Evolutionary conservation across 2,113 vertebrate species (phyloP).

Genomic region (Saimiri boliviensis): DNA sequence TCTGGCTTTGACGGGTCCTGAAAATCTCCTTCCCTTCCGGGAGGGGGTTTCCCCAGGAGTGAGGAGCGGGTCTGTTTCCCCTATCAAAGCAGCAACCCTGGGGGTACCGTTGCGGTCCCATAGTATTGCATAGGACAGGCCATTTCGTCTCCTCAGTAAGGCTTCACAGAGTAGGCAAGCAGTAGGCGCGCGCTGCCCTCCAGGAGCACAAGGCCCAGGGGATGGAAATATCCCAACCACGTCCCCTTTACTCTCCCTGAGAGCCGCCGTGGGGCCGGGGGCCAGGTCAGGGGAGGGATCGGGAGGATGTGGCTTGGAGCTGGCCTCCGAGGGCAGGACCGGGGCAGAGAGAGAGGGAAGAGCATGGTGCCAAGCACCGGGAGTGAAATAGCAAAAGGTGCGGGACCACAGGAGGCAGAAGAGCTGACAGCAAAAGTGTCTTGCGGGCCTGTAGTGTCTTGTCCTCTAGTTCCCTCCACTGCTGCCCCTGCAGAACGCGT

Average conservation of each 20-base stretch:
- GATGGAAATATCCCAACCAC: background rate
- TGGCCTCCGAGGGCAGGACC: background rate
- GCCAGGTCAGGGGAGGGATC: background rate
- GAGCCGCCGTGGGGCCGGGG: background rate
- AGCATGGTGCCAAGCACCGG: background rate
- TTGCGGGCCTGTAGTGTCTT: accelerated
- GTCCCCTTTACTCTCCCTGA: background rate
- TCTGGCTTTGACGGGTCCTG: background rate
- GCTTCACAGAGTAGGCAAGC: background rate
- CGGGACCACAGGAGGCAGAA: background rate
- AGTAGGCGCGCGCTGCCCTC: background rate
- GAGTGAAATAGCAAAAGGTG: too few species aligned
- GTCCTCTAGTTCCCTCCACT: background rate
- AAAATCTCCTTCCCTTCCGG: background rate
- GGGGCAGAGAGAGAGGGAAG: background rate
- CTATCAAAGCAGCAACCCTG: background rate
- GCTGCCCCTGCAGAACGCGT: background rate
- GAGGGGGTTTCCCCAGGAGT: background rate
- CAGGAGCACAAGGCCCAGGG: accelerated
- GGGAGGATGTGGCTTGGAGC: accelerated
- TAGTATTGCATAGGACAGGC: background rate
- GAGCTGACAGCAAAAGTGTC: background rate
- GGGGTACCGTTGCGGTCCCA: too few species aligned
- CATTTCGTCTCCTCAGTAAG: background rate
- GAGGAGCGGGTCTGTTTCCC: background rate